phyloP scores from a whole-genome alignment of 1,140 invertebrate species.

The Pseudomyrmex pallidus region DNA sequence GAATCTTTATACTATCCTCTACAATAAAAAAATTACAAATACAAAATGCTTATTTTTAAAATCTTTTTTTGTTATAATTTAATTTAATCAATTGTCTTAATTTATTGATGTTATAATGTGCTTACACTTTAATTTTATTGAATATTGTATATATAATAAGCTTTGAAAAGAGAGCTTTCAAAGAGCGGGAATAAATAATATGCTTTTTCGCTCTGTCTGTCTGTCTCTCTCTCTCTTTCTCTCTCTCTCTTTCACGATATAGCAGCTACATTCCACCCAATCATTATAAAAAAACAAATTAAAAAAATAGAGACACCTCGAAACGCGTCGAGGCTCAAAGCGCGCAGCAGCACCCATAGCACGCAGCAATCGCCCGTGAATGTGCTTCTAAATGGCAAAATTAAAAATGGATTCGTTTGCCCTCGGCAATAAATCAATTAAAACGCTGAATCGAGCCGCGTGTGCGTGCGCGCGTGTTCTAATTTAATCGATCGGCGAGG shows the following conservation, averaged over 20 bases:
- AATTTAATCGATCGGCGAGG: conserved; percentile 60
- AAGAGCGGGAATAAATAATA: no score
- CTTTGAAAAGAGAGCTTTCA: not conserved
- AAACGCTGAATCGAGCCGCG: conserved; percentile 43
- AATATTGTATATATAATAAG: no score
- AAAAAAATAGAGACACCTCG: conserved; percentile 29
- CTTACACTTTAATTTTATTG: not conserved
- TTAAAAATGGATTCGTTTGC: conserved; percentile 66
- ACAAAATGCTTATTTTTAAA: no score
- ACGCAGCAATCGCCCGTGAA: conserved; percentile 47
- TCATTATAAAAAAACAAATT: conserved; percentile 26
- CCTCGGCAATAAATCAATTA: conserved; percentile 62
- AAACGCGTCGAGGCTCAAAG: conserved; percentile 22
- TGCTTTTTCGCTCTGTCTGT: no score
- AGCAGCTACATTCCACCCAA: conserved; percentile 11
- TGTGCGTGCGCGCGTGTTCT: conserved; percentile 29
- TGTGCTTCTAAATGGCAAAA: conserved; percentile 66
- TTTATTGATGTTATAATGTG: not conserved
- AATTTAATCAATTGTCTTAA: no score
- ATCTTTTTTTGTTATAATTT: no score
- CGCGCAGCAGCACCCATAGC: conserved; percentile 11
- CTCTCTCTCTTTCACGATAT: no score
- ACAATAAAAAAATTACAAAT: no score
- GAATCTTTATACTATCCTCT: no score
- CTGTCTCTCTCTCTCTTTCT: no score